Conservation (phyloP, 2,888 invertebrate species). For the Byasa hedistus region DNA sequence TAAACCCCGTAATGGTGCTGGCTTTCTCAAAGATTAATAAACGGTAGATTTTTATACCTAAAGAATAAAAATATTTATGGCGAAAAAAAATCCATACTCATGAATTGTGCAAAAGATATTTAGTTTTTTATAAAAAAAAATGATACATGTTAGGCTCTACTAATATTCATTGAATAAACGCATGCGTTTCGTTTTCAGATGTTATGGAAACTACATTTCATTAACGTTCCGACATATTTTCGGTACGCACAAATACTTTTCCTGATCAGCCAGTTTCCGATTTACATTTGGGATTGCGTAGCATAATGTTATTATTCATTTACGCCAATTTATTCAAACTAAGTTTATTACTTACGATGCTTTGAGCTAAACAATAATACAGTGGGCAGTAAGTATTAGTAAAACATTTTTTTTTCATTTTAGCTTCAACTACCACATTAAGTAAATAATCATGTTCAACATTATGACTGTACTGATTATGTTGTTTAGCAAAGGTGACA, state of each 20-base stretch:
- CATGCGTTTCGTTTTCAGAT: neutral
- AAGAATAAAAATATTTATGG: constrained; percentile 21
- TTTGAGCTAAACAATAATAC: neutral
- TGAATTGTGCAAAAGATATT: neutral
- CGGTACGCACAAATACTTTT: neutral
- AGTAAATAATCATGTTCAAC: neutral
- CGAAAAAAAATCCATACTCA: neutral
- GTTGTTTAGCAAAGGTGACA: neutral
- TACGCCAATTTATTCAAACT: no score
- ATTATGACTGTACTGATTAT: neutral
- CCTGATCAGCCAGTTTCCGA: no score
- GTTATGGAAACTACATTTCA: neutral
- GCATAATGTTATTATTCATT: no score
- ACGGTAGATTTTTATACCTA: constrained; percentile 18
- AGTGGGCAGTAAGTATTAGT: neutral
- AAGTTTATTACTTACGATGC: no score
- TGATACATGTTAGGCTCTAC: neutral
- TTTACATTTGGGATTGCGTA: no score
- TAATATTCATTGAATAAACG: neutral
- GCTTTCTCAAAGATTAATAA: constrained; percentile 27
- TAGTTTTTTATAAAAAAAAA: neutral
- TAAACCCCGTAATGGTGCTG: constrained; percentile 34
- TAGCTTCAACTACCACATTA: neutral
- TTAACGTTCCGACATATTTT: neutral
- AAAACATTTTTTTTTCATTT: neutral